Evolutionary conservation across 1,140 invertebrate genomes (phyloP), one percentile per base, ranked within the genome.

Genomic region (Drosophila mayri): DNA sequence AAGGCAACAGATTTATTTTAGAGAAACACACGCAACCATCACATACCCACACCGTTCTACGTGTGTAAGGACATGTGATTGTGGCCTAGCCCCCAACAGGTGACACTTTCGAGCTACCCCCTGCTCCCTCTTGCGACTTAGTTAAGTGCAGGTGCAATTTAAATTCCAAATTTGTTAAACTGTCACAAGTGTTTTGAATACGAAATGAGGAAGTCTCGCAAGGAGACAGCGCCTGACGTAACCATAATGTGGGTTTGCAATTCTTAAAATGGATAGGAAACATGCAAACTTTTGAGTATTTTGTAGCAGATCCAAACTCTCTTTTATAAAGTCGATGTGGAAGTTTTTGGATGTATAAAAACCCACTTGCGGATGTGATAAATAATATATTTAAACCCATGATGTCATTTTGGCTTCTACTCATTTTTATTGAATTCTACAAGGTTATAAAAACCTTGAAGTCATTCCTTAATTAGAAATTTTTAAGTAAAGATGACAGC

Each of bases 131-230:
- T 20, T 46, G 5, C 18, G 50, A 44, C 82, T 85, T 63, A 62
- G 64, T 74, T 79, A 65, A 82, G 54, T 83, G 84, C 84, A 83
- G 62, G 80, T 84, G 85, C 84, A 88, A 87, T 87, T 87, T 87
- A 84, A 87, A 84, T 87, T 81, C 80, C 54, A 84, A 87, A 87
- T 87, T 87, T 87, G 84, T 87, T 87, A 87, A 87, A 88, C 84
- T 90, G 84, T 88, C 76, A 81, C 84, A 88, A 88, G 70, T 72
- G 84, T 71, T 84, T 62, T 87, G 84, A 88, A 87, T 87, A 75
- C 84, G 62, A 88, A 87, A 87, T 87, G 84, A 87, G 84, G 47
- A 67, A 64, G 77, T 58, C 81, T 52, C 38, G 18, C 32, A 46
- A 22, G 0, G n/a, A 30, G 5, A 70, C 66, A 67, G 30, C 10